Evolutionary conservation across 2,888 invertebrate species (phyloP), one percentile per base, ranked within the genome.

Genomic region (Lathronympha strigana): DNA sequence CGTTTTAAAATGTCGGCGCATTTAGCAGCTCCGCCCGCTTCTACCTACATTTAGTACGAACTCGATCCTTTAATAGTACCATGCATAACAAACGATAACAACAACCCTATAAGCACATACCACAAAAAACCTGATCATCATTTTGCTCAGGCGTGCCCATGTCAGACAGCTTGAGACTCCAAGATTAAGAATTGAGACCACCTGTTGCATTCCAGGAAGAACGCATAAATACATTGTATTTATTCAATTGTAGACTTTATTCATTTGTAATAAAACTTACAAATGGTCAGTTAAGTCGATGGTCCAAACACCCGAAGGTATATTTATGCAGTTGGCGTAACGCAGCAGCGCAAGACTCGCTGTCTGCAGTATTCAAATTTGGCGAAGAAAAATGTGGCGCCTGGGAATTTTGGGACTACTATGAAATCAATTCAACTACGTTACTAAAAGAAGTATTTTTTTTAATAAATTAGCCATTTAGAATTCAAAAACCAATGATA

Each of bases 151-250:
- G 63, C 47, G 33, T 49, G 50, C 50, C 63, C 63, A 43, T 51
- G 23, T 51, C 50, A 40, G 57, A 63, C 63, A 43, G 43, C 47
- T 15, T 3, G 13, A 31, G 57, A 64, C 51, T 64, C 40, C 31
- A n/a, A 60, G 58, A 60, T 64, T 58, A 17, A 50, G 31, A 43
- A 57, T 51, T 53, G 36, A 53, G 53, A 64, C 58, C 64, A 64
- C 64, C 64, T 45, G 45, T 8, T 45, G 57, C 53, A 58, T 64
- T 64, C 63, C 51, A 45, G 64, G 64, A 64, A 64, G 25, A 43
- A 5, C 4, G n/a, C 33, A 38, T 13, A 21, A 21, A 43, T 11
- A 47, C 13, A 21, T n/a, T 38, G 3, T 15, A 38, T 43, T 21
- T 17, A 1, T 3, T n/a, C 13, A 6, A 17, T 47, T 47, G 13